These are phyloP conservation scores for Mycalesis mineus DNA, from an alignment of 2,888 invertebrate species.

Conservation along the genomic window DNA sequence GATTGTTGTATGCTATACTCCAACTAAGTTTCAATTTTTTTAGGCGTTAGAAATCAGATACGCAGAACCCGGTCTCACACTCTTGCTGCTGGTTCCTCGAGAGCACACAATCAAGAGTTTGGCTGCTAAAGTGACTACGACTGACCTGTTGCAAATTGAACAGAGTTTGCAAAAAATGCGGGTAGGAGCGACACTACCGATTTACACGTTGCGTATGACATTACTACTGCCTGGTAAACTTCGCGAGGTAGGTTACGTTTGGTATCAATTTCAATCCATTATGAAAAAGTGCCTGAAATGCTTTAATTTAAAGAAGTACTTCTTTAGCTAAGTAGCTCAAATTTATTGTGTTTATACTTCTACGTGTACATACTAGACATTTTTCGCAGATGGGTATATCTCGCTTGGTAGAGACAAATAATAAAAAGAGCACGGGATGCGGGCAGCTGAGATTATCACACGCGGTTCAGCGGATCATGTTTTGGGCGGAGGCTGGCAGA, in stretches of 20 bases:
- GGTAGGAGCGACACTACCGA: constrained; percentile 57
- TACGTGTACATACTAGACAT: too few species aligned
- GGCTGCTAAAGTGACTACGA: constrained; percentile 36
- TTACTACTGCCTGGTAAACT: constrained; percentile 64
- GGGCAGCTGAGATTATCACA: constrained; percentile 51
- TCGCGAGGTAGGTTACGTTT: constrained; percentile 56
- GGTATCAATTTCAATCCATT: too few species aligned
- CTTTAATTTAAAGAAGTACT: too few species aligned
- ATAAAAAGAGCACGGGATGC: constrained; percentile 28
- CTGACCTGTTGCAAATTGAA: constrained; percentile 40
- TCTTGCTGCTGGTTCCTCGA: constrained; percentile 59
- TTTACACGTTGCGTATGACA: constrained; percentile 69
- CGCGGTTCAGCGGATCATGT: constrained; percentile 68
- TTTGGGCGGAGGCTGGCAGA: constrained; percentile 71
- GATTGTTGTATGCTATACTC: too few species aligned
- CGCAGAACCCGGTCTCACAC: constrained; percentile 52
- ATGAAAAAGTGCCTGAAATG: too few species aligned
- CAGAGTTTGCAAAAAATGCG: constrained; percentile 45
- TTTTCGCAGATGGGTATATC: constrained; percentile 55
- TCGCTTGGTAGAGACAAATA: constrained; percentile 40
- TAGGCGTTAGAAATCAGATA: constrained; percentile 69
- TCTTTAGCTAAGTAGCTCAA: too few species aligned
- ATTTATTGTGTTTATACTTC: too few species aligned
- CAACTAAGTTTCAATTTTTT: constrained; percentile 24
- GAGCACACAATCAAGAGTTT: constrained; percentile 45